These are phyloP conservation scores for Sclerurus mexicanus DNA, from an alignment of 2,113 vertebrate species.

Conservation along the genomic window DNA sequence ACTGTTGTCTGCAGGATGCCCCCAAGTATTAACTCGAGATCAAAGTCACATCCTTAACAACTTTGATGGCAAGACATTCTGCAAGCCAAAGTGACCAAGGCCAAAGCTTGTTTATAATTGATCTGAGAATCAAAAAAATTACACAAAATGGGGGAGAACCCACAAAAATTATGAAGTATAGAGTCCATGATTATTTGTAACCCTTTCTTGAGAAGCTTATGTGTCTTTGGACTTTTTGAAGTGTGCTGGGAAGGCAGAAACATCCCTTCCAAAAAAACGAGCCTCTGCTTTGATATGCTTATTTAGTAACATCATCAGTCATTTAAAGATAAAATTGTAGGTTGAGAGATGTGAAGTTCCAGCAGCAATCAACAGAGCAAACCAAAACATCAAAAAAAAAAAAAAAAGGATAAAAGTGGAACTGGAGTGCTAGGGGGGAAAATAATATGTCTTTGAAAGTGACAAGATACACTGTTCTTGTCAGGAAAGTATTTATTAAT, in stretches of 20 bases:
- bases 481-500: background rate
- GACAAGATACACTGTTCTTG: background rate
- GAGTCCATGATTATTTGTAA: background rate
- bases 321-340: background rate
- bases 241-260: background rate
- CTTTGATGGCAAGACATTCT: background rate
- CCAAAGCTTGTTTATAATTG: background rate
- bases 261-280: background rate
- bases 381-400: background rate
- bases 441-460: background rate
- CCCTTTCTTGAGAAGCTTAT: background rate
- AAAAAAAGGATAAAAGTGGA: background rate
- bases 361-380: background rate
- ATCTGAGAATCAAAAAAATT: background rate
- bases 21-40: background rate
- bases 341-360: background rate
- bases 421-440: background rate
- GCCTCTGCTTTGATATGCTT: background rate
- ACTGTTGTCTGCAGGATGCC: background rate
- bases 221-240: background rate
- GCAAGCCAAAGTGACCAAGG: background rate
- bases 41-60: background rate
- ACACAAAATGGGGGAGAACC: background rate
- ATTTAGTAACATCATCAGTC: background rate
- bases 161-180: background rate